Base-by-base conservation (phyloP, 2,797 vertebrate species). In the Sitta carolinensis region DNA sequence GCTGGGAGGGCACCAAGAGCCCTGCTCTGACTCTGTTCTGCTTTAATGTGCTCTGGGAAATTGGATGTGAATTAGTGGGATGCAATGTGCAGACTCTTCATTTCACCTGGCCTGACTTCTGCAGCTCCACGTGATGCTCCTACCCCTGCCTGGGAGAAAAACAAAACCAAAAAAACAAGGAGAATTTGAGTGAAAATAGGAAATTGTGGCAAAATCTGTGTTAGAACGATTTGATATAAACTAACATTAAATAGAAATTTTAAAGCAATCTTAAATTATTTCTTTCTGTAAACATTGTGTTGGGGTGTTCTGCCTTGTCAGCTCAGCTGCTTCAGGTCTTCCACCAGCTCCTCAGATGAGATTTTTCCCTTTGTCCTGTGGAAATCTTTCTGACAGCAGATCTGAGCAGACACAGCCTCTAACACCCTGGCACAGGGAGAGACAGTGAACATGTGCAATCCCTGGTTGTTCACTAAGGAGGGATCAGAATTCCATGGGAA, bases 371-470 rank as follows among this genome's bases (percentile, higher is more conserved):
- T 68, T 89, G 58, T 89, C 73, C 29, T 54, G 34, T 38, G 52
- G 36, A 18, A 50, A 83, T 69, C 79, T 63, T 36, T 69, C 58
- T 77, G 75, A 77, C 25, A 90, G 75, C 52, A 84, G 61, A 89
- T 59, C 0, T 43, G 73, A 80, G 47, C 70, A 94, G 84, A 47
- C 45, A 34, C 40, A 1, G 3, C 3, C 3, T 84, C 25, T 13
- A 55, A 14, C 76, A 79, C 85, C 74, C 80, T 89, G 89, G 84
- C 90, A 87, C 17, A 14, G 61, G 84, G 51, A 92, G 51, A 92
- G 51, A 62, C 66, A 4, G 36, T 59, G 54, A 73, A 67, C 63
- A 61, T 74, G 58, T 67, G 66, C 91, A 94, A 1, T 34, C 85
- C 25, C 75, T 93, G 80, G 45, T 34, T 74, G 45, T 30, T 89